Evolutionary conservation across 2,113 vertebrate genomes (phyloP).

Genomic region (Scortum barcoo): DNA sequence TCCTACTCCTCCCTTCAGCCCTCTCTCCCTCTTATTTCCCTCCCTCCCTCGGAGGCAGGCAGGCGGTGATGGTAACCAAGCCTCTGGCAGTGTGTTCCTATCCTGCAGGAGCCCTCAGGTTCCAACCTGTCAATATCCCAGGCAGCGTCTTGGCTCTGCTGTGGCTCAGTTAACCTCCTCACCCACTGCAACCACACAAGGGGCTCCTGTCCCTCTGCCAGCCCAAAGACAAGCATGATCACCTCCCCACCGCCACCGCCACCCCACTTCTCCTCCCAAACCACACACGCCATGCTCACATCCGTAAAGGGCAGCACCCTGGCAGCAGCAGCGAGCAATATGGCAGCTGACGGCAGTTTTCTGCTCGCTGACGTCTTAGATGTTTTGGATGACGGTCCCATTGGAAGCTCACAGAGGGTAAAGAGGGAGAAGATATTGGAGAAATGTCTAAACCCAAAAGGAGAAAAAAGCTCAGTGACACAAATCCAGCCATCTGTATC

Average conservation of each 20-base stretch:
- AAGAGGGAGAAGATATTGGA: conserved; percentile 49
- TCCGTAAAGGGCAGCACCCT: conserved; percentile 78
- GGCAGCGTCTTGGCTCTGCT: conserved; percentile 75
- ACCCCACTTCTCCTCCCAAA: conserved; percentile 40
- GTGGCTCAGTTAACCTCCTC: conserved; percentile 84
- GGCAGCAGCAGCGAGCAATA: conserved; percentile 66
- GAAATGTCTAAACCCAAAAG: conserved; percentile 36
- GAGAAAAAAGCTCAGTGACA: conserved; percentile 50
- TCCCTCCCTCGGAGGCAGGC: conserved; percentile 74
- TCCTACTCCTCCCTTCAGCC: conserved; percentile 36
- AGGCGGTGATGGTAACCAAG: conserved; percentile 82
- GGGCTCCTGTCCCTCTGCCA: conserved; percentile 71
- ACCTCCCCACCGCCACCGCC: background rate
- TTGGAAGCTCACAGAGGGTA: conserved; percentile 50
- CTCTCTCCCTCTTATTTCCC: conserved; percentile 45
- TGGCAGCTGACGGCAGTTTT: conserved; percentile 73
- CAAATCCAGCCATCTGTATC: conserved; percentile 60
- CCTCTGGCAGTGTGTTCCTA: conserved; percentile 88
- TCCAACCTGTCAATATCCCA: conserved; percentile 89
- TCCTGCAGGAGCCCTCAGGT: conserved; percentile 89
- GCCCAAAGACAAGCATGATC: conserved; percentile 60
- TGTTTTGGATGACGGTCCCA: conserved; percentile 75
- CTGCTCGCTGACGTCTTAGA: conserved; percentile 63
- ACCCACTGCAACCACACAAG: conserved; percentile 73
- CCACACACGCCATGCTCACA: conserved; percentile 51